Percentiles rank a stretch among this genome's conserved stretches.
Evolutionary conservation across 2,113 vertebrate species (phyloP).

Genomic region (Neolamprologus sp.): DNA sequence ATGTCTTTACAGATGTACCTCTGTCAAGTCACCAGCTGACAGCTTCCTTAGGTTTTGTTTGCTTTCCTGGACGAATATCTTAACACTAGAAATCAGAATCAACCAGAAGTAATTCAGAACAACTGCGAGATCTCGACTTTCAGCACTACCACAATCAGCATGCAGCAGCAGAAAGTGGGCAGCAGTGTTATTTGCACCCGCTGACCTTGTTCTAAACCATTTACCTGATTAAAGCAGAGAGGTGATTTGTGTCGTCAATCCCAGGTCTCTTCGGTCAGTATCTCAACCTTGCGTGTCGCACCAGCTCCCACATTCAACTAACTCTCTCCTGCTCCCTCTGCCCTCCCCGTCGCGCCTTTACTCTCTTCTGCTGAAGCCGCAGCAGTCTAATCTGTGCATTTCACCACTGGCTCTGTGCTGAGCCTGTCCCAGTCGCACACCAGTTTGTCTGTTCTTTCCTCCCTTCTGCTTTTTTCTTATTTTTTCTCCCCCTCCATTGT

Average conservation of each 20-base stretch:
- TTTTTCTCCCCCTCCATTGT: background rate
- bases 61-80: background rate
- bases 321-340: background rate
- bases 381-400: background rate
- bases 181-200: background rate
- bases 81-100: background rate
- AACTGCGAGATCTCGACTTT: background rate
- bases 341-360: background rate
- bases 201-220: background rate
- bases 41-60: background rate
- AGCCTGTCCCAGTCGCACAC: background rate
- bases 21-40: background rate
- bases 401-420: background rate
- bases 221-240: constrained; percentile 6
- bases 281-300: background rate
- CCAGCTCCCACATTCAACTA: background rate
- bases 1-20: background rate
- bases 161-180: background rate
- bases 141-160: background rate
- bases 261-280: background rate
- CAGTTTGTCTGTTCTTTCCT: background rate
- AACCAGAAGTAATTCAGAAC: background rate
- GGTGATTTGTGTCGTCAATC: constrained; percentile 9
- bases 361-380: background rate
- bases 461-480: background rate